Evolutionary conservation across 37 sponge, comb jelly and placozoan species (phyloP).

Genomic region (Geodia barretti): DNA sequence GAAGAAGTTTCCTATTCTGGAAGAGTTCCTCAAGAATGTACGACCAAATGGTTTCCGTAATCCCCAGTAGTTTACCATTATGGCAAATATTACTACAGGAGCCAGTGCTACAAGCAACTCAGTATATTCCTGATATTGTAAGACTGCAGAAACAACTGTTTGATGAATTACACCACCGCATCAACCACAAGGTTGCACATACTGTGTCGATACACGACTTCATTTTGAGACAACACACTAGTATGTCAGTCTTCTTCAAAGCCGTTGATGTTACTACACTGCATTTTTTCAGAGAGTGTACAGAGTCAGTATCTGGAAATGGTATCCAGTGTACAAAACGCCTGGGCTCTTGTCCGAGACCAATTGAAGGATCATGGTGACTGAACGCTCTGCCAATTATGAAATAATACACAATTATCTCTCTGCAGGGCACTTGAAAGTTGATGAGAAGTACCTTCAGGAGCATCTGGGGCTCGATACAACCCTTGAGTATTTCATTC

Average conservation of each 20-base stretch:
- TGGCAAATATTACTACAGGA: constrained; percentile 70
- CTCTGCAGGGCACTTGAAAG: constrained; percentile 6
- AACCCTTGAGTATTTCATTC: constrained; percentile 67
- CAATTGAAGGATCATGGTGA: constrained; percentile 56
- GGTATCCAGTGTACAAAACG: constrained; percentile 48
- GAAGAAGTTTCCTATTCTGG: constrained; percentile 46
- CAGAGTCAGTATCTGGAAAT: constrained; percentile 14
- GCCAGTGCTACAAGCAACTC: constrained; percentile 56
- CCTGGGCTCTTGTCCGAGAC: constrained; percentile 61
- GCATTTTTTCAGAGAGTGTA: constrained; percentile 22
- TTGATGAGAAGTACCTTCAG: constrained; percentile 37
- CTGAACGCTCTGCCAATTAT: neutral
- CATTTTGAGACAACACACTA: constrained; percentile 2
- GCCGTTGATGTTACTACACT: neutral
- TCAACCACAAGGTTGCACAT: constrained; percentile 43
- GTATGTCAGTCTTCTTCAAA: neutral
- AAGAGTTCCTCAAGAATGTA: constrained; percentile 63
- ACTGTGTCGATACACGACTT: constrained; percentile 49
- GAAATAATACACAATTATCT: too few relatives aligned
- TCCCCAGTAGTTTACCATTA: too few relatives aligned
- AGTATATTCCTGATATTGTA: constrained; percentile 74
- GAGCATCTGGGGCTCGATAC: constrained; percentile 12
- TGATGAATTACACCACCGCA: constrained; percentile 37
- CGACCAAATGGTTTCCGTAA: too few relatives aligned
- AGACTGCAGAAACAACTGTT: constrained; percentile 60